A percentile compares a stretch with the other conserved stretches of the same genome.
Evolutionary conservation across 1,140 invertebrate species (phyloP).

Genomic region (fruit fly (Drosophila melanogaster)): DNA sequence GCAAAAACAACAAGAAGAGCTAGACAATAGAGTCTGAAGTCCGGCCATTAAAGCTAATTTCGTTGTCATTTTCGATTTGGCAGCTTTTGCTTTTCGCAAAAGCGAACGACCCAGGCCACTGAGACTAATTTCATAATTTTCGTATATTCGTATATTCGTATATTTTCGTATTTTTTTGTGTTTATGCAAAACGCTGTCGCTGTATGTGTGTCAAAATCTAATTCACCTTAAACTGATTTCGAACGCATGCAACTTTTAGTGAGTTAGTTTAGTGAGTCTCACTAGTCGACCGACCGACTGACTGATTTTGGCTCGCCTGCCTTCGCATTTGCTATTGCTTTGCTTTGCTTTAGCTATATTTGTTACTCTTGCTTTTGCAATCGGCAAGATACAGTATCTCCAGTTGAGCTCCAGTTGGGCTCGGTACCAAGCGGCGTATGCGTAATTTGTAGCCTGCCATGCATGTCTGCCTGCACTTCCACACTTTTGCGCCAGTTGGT

Average conservation of each 20-base stretch:
- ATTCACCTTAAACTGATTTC: slow-evolving; percentile 83
- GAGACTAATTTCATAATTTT: slow-evolving; percentile 73
- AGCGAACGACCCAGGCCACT: slow-evolving; percentile 41
- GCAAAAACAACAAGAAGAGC: neutral
- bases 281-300: slow-evolving; percentile 37
- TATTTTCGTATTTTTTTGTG: neutral
- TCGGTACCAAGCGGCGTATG: slow-evolving; percentile 65
- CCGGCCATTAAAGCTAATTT: slow-evolving; percentile 65
- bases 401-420: slow-evolving; percentile 18
- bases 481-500: slow-evolving; percentile 38
- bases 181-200: slow-evolving; percentile 44
- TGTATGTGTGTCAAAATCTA: slow-evolving; percentile 75
- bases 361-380: slow-evolving; percentile 48
- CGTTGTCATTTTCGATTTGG: slow-evolving; percentile 74
- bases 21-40: slow-evolving; percentile 23
- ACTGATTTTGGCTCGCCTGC: slow-evolving; percentile 31
- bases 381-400: slow-evolving; percentile 70
- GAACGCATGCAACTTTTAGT: slow-evolving; percentile 75
- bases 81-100: slow-evolving; percentile 61
- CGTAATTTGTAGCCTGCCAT: slow-evolving; percentile 78
- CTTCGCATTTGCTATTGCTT: slow-evolving; percentile 19
- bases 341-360: slow-evolving; percentile 20
- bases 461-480: slow-evolving; percentile 63
- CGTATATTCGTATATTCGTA: neutral
- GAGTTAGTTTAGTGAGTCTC: slow-evolving; percentile 37